Evolutionary conservation across 2,888 invertebrate species (phyloP), one percentile per base, ranked within the genome.

Genomic region (Matsumyia berberina): DNA sequence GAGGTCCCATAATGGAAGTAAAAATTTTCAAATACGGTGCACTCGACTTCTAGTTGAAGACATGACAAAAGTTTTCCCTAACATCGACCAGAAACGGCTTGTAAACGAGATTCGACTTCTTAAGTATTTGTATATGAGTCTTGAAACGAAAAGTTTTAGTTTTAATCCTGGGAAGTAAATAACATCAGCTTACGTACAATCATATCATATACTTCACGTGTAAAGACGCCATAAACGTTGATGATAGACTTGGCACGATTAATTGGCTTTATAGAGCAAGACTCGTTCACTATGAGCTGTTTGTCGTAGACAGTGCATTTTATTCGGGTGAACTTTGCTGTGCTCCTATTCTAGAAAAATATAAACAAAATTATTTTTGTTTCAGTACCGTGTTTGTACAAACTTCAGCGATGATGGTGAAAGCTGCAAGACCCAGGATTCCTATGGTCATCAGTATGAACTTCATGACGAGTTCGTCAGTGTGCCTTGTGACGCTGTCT

Each of bases 71-170:
- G 29, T 55, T 55, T 15, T 55, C 53, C 12, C 2, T 55, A 2
- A 55, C 53, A 55, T 55, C 11, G 5, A 55, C 53, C 53, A 55
- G 7, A 33, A 55, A 55, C 15, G n/a, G n/a, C n/a, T n/a, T n/a
- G n/a, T n/a, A n/a, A n/a, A n/a, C n/a, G n/a, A n/a, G n/a, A n/a
- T n/a, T 15, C 0, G 5, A 11, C 29, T 9, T 17, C 9, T 44
- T 44, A 8, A 44, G n/a, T n/a, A n/a, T n/a, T n/a, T n/a, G n/a
- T n/a, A n/a, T n/a, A n/a, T n/a, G n/a, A n/a, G n/a, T n/a, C n/a
- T n/a, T n/a, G n/a, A n/a, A n/a, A n/a, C n/a, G n/a, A n/a, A n/a
- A n/a, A n/a, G n/a, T n/a, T n/a, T n/a, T n/a, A n/a, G n/a, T n/a
- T n/a, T n/a, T n/a, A n/a, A n/a, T n/a, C n/a, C n/a, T n/a, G n/a